phyloP scores from a whole-genome alignment of 2,888 invertebrate species.

The Graphium colonna region DNA sequence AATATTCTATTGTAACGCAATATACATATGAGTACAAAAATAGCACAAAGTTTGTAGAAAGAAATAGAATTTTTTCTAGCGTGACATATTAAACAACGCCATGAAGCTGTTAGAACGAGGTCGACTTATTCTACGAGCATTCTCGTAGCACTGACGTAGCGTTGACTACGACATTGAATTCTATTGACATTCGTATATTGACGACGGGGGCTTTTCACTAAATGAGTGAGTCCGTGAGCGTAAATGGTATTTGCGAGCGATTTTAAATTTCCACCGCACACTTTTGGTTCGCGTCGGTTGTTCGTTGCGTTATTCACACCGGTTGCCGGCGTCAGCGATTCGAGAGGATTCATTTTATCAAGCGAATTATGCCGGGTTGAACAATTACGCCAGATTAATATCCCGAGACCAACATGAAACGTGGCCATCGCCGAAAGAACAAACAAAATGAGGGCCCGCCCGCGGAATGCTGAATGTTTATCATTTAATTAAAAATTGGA shows the following conservation, averaged over 20 bases:
- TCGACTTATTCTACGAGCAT: background rate
- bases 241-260: conserved; percentile 10
- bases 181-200: conserved; percentile 19
- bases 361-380: conserved; percentile 29
- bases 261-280: conserved; percentile 7
- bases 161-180: conserved; percentile 12
- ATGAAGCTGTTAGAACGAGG: background rate
- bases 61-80: too few species aligned
- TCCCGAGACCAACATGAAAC: conserved; percentile 36
- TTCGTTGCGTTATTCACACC: background rate
- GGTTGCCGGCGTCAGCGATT: background rate
- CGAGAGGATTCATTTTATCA: background rate
- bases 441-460: conserved; percentile 34
- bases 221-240: conserved; percentile 4
- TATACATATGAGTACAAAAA: too few species aligned
- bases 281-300: background rate
- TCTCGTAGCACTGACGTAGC: background rate
- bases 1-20: too few species aligned
- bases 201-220: conserved; percentile 14
- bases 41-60: too few species aligned
- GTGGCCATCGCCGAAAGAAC: conserved; percentile 36
- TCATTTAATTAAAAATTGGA: conserved; percentile 34
- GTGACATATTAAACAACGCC: too few species aligned
- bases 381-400: conserved; percentile 36
- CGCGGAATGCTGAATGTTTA: conserved; percentile 38